Base-by-base conservation (phyloP, 2,888 invertebrate genomes). In the Aethes cnicana region DNA sequence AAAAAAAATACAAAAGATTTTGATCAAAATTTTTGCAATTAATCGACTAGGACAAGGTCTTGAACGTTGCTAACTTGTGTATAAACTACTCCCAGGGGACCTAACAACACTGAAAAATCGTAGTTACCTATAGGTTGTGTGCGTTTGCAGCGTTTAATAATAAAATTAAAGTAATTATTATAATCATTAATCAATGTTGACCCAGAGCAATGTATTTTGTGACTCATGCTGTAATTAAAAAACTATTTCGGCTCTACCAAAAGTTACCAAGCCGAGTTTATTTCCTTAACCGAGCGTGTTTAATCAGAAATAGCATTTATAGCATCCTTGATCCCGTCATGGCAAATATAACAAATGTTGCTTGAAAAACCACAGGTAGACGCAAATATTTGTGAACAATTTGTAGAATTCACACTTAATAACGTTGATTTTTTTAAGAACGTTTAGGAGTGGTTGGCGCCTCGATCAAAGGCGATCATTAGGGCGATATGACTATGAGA, bases 341-440 rank as follows among this genome's bases (percentile, higher is more conserved):
- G 84, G 77, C 74, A 77, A 81, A 84, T 82, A 73, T 78, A 71
- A 77, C 74, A 74, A 78, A 80, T 77, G 75, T 62, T 63, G 55
- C 68, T 72, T 75, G 81, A 85, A 82, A 81, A 80, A 65, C 65
- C 74, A 72, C 88, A 87, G 88, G 88, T 88, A 88, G 89, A 80
- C 78, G 82, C 87, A 88, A 89, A 89, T 88, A 88, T 89, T 88
- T 89, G 85, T 80, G 87, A 87, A 84, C 86, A 79, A 83, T 87
- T 86, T 86, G 83, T 85, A 79, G 81, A 81, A 85, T 86, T 87
- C 88, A 87, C 88, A 87, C 88, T 80, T 87, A 86, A 86, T 86
- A 88, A 87, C 66, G 74, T 74, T 75, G 71, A 66, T 58, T 56
- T 77, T 81, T 79, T 75, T 69, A 55, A 53, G 54, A 62, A 59